These are phyloP conservation scores for Phoeniculus purpureus DNA, from an alignment of 2,797 vertebrate species.

Conservation along the genomic window DNA sequence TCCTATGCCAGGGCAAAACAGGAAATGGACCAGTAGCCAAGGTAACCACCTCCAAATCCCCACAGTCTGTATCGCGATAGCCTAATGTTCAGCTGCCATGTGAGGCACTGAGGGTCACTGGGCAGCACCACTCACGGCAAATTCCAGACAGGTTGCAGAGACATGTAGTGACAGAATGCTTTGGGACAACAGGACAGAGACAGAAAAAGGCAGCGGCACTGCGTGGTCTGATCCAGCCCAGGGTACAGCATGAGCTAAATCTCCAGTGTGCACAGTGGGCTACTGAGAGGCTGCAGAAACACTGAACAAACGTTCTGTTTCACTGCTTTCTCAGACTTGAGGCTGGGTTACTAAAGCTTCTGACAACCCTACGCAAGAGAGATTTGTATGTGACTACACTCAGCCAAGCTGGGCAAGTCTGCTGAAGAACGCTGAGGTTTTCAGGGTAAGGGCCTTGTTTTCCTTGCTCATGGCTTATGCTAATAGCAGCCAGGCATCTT, in stretches of 20 bases:
- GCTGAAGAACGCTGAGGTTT: background rate
- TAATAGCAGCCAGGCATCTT: background rate
- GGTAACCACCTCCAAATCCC: background rate
- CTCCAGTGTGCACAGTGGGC: background rate
- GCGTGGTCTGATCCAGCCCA: background rate
- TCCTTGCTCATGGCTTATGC: background rate
- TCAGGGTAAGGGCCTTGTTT: background rate
- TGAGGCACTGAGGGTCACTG: too few species aligned
- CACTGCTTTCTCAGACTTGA: background rate
- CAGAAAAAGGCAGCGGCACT: accelerated
- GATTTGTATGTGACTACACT: background rate
- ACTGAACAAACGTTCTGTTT: background rate
- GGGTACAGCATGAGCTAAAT: accelerated
- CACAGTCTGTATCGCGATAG: background rate
- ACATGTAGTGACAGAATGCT: accelerated
- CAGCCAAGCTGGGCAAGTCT: accelerated
- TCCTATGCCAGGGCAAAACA: background rate
- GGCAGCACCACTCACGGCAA: accelerated
- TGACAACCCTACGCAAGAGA: background rate
- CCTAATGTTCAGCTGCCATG: background rate
- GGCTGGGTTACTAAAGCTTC: background rate
- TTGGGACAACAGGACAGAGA: background rate
- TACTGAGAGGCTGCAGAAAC: background rate
- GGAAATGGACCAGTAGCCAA: background rate
- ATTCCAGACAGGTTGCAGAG: accelerated